Conservation (phyloP, 2,888 invertebrate species). For the Morpho deidamia region DNA sequence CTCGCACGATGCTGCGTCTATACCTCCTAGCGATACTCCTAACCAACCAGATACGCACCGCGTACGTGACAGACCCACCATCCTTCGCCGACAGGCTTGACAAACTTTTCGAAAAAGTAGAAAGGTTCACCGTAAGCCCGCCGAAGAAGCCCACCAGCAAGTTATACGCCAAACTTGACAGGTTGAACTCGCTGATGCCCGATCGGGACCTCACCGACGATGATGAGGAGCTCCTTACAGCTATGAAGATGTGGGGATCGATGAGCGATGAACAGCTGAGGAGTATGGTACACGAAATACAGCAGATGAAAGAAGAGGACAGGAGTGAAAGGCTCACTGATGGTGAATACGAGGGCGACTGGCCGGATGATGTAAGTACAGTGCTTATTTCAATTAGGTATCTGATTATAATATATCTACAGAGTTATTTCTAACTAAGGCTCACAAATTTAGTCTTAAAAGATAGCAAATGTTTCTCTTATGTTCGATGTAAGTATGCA, state of each 20-base stretch:
- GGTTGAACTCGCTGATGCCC: constrained; percentile 49
- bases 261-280: constrained; percentile 52
- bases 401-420: too few relatives aligned
- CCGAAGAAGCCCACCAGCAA: constrained; percentile 32
- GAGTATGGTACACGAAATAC: constrained; percentile 51
- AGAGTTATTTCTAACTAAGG: too few relatives aligned
- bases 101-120: constrained; percentile 54
- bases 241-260: constrained; percentile 54
- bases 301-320: constrained; percentile 40
- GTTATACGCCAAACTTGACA: constrained; percentile 53
- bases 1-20: constrained; percentile 52
- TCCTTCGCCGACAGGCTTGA: constrained; percentile 50
- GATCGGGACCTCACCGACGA: constrained; percentile 46
- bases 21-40: constrained; percentile 44
- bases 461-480: too few relatives aligned
- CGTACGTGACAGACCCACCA: constrained; percentile 53
- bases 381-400: neutral
- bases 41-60: constrained; percentile 43
- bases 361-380: constrained; percentile 58
- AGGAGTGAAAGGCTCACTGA: constrained; percentile 38
- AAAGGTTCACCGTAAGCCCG: constrained; percentile 44
- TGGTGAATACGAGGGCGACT: constrained; percentile 46
- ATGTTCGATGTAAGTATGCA: too few relatives aligned
- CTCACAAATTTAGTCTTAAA: too few relatives aligned
- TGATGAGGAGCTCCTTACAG: constrained; percentile 54